Percentiles rank a stretch among this genome's conserved stretches.
Conservation (phyloP, 2,797 vertebrate genomes). For the Anolis apletophallus region DNA sequence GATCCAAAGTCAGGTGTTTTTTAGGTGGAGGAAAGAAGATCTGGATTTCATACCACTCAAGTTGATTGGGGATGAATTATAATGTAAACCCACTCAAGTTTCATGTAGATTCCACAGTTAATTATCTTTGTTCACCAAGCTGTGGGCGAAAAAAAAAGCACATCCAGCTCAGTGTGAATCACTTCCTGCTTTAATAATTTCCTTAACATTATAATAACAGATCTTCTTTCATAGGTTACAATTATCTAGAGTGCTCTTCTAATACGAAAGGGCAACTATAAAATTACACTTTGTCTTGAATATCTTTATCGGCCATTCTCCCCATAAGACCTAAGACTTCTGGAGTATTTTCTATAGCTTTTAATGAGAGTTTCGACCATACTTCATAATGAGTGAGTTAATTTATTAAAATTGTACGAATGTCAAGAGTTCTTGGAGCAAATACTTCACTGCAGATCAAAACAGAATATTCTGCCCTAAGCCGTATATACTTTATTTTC, state of each 20-base stretch:
- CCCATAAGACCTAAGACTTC: not conserved
- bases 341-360: not conserved
- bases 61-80: not conserved
- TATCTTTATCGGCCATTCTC: not conserved
- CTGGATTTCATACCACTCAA: not conserved
- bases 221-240: not conserved
- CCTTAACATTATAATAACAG: not conserved
- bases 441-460: not conserved
- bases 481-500: no score
- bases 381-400: not conserved
- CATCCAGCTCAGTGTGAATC: not conserved
- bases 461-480: not conserved
- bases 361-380: not conserved
- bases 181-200: slow-evolving; percentile 17
- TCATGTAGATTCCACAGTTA: not conserved
- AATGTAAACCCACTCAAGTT: not conserved
- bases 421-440: not conserved
- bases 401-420: not conserved
- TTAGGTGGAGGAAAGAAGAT: not conserved
- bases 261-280: slow-evolving; percentile 6
- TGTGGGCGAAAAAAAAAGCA: not conserved
- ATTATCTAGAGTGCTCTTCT: slow-evolving; percentile 8
- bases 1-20: not conserved
- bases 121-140: not conserved
- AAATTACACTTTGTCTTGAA: slow-evolving; percentile 1